Conservation (phyloP, 2,797 vertebrate genomes). For the Bradypus variegatus region DNA sequence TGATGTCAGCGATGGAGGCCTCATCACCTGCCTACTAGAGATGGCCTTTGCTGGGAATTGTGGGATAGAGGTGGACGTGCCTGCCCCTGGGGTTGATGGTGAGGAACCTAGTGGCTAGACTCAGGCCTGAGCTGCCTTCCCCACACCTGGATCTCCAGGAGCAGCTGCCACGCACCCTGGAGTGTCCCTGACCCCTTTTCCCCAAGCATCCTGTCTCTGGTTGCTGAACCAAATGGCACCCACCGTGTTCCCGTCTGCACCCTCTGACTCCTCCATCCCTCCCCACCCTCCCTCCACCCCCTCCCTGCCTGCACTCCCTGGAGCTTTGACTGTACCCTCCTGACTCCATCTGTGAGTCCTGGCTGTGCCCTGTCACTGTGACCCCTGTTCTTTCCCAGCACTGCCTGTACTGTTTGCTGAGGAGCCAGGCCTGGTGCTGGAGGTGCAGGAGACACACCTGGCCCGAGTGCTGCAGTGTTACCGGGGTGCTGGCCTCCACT, state of each 20-base stretch:
- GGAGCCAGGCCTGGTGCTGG: conserved; percentile 87
- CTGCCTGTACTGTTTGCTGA: conserved; percentile 87
- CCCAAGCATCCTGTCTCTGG: neutral
- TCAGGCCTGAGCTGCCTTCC: neutral
- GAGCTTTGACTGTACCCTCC: neutral
- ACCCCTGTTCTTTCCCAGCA: conserved; percentile 61
- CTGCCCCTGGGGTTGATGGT: conserved; percentile 55
- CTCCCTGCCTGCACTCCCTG: neutral
- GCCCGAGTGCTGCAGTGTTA: conserved; percentile 74
- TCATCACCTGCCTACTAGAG: conserved; percentile 86
- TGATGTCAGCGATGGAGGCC: conserved; percentile 91
- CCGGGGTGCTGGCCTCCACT: conserved; percentile 74
- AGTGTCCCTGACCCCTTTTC: neutral
- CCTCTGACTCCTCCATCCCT: neutral
- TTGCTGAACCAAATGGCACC: neutral
- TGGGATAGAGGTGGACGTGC: conserved; percentile 80
- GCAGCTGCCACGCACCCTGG: neutral
- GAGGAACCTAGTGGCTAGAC: conserved; percentile 31
- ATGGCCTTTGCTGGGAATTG: conserved; percentile 94
- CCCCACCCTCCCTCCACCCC: neutral
- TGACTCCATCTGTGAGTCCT: neutral
- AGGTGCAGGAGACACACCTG: conserved; percentile 73
- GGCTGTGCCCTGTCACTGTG: neutral
- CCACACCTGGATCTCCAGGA: neutral
- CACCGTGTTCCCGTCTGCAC: neutral